Base-by-base conservation (phyloP, 2,797 vertebrate species). In the Gallirallus australis region DNA sequence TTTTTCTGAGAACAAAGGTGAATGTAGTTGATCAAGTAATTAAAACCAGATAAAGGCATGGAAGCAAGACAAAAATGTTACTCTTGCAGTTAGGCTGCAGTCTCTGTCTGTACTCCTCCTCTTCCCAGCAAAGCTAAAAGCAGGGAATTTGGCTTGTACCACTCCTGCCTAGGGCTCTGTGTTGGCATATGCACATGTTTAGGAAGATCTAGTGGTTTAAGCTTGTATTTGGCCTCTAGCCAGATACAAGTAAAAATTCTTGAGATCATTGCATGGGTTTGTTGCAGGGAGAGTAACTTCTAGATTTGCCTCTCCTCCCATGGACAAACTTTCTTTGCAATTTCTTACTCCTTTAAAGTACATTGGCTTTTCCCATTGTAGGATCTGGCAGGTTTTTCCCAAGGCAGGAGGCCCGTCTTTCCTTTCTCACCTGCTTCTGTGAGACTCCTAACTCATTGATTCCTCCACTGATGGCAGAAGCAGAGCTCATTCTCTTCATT, bases 91-190 rank as follows among this genome's bases (percentile, higher is more conserved):
- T 90, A 47, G 12, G n/a, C 77, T 94, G 66, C 75, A 66, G 11
- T 70, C 30, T 76, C 42, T 83, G 59, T 66, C 71, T 94, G 68
- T 54, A 8, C 60, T 90, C 53, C 86, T 90, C 47, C 47, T 30
- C 42, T 86, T 90, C 61, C 50, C 78, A 93, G 60, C 31, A 87
- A 68, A 94, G 82, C 95, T 90, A 11, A 66, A 89, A 88, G 40
- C 30, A 64, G 87, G 85, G 50, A 63, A 37, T 40, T 95, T 89
- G 92, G 85, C 85, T 90, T 84, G 52, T 84, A 50, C 82, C 59
- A 20, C 66, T 93, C 48, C 85, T 89, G 96, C 94, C 93, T 90
- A 73, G 93, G 94, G 95, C 89, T 95, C 59, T 84, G 37, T 80
- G 69, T 39, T 94, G 96, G 93, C 88, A 80, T 77, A 24, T 80